These are phyloP conservation scores for Cydia fagiglandana DNA, from an alignment of 1,140 invertebrate genomes.

Conservation along the genomic window DNA sequence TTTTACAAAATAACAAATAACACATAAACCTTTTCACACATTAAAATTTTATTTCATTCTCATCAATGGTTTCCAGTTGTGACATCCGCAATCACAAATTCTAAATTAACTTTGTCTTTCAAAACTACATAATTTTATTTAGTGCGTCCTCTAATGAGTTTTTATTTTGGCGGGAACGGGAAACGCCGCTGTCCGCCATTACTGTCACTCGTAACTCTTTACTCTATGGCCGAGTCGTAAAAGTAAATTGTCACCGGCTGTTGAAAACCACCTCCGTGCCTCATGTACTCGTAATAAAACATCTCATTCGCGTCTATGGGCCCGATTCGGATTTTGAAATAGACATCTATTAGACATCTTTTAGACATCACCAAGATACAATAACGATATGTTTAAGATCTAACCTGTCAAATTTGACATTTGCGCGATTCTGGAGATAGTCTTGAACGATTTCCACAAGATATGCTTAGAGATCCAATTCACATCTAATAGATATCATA, in stretches of 20 bases:
- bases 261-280: conserved; percentile 51
- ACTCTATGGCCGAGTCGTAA: conserved; percentile 71
- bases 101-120: conserved; percentile 10
- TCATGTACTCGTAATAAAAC: conserved; percentile 56
- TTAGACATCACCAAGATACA: too few species aligned
- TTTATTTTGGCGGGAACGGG: conserved; percentile 54
- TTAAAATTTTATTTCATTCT: not conserved
- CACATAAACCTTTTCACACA: not conserved
- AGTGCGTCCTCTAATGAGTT: conserved; percentile 32
- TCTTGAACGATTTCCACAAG: too few species aligned
- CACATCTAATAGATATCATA: too few species aligned
- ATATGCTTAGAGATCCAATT: too few species aligned
- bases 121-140: conserved; percentile 18
- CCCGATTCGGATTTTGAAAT: too few species aligned
- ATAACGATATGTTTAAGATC: too few species aligned
- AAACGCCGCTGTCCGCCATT: conserved; percentile 67
- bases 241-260: conserved; percentile 77
- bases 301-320: conserved; percentile 50
- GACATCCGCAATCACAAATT: not conserved
- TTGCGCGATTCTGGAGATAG: too few species aligned
- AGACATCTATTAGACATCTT: too few species aligned
- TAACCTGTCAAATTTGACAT: too few species aligned
- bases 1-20: not conserved
- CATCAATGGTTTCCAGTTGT: not conserved
- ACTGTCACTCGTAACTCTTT: conserved; percentile 76